Evolutionary conservation across 2,797 vertebrate species (phyloP), one percentile per base, ranked within the genome.

Genomic region (Scarus forsteni): DNA sequence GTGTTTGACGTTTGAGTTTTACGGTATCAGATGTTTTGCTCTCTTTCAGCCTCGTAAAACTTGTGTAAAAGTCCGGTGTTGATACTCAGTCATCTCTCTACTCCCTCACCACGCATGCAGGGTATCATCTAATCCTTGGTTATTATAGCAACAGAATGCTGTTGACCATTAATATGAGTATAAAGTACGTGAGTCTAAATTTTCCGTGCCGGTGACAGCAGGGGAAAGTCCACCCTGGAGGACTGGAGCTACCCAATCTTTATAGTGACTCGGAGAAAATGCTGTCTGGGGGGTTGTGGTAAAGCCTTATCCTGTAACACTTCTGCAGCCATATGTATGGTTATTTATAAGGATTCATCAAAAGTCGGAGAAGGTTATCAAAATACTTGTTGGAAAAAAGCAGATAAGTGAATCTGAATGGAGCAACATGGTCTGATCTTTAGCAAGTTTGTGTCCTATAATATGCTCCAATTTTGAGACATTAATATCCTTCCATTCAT

Each of bases 111-210:
- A 39, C 36, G 42, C 78, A 46, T 0, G 60, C 70, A 60, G 75
- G 16, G 66, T 52, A 79, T 77, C 82, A 81, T 70, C 56, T 66
- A 64, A 70, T 65, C 65, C 73, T 58, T 60, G 77, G 80, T 81
- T 88, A 77, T 85, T 77, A 79, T 70, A 77, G 85, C 76, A 87
- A 85, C 78, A 80, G 72, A 78, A 87, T 78, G 70, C 79, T 77
- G 78, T 80, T 80, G 75, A 60, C 65, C 75, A 82, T 80, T 65
- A 83, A 83, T 79, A 70, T 56, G 55, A 75, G 61, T 58, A 73
- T 79, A 75, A 83, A 80, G 80, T 65, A 59, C 54, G 79, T 77
- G 84, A 75, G 83, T 69, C 35, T 49, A 63, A 74, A 14, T 85
- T 81, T 85, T 88, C 84, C 84, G 77, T 73, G 84, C 67, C 70